A percentile compares a stretch with the other conserved stretches of the same genome.
phyloP scores from a whole-genome alignment of 2,113 vertebrate genomes.

The Trogon melanurus region DNA sequence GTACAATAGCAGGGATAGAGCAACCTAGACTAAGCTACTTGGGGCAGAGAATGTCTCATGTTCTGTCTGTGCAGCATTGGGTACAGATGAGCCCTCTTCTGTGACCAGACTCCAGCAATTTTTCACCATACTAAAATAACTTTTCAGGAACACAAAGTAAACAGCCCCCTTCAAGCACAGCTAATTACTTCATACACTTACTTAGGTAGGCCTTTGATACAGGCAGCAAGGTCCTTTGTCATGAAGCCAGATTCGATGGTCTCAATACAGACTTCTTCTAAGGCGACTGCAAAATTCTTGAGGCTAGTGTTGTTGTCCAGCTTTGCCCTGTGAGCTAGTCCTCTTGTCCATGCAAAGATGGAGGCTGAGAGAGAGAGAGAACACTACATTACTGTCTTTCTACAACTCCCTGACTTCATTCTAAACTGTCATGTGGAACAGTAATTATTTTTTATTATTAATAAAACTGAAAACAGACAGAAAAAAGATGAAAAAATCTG shows the following conservation, averaged over 20 bases:
- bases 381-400: neutral
- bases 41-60: neutral
- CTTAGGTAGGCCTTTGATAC: slow-evolving; percentile 94
- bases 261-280: slow-evolving; percentile 94
- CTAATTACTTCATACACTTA: slow-evolving; percentile 72
- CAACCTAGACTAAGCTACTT: neutral
- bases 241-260: slow-evolving; percentile 97
- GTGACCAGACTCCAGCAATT: neutral
- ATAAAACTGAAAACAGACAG: neutral
- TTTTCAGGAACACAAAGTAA: neutral
- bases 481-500: neutral
- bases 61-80: neutral
- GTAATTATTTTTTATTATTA: neutral
- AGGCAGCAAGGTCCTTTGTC: slow-evolving; percentile 98
- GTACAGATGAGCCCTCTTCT: neutral
- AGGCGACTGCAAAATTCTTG: slow-evolving; percentile 81
- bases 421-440: neutral
- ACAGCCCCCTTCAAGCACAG: neutral
- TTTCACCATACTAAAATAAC: neutral
- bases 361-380: slow-evolving; percentile 81
- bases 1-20: neutral
- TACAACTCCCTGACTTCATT: neutral
- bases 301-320: slow-evolving; percentile 90
- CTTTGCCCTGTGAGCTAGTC: slow-evolving; percentile 91
- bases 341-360: slow-evolving; percentile 97